A percentile compares a stretch with the other conserved stretches of the same genome.
Conservation (phyloP, 2,888 invertebrate genomes). For the Agrochola circellaris region DNA sequence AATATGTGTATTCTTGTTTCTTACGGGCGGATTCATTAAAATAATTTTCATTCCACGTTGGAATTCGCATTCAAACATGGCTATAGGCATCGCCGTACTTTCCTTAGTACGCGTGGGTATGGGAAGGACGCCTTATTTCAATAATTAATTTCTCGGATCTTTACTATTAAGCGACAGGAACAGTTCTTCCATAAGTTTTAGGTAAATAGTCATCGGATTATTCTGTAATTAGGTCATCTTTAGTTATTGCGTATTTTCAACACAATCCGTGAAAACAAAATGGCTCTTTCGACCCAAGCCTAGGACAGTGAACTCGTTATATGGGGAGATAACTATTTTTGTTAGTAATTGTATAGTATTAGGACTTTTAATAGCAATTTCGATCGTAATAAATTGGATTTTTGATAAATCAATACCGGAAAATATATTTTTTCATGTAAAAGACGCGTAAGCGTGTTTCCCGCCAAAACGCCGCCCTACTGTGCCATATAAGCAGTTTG, state of each 20-base stretch:
- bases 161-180: constrained; percentile 86
- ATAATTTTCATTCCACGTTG: constrained; percentile 88
- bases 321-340: constrained; percentile 86
- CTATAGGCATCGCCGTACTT: constrained; percentile 89
- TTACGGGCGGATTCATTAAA: constrained; percentile 78
- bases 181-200: constrained; percentile 89
- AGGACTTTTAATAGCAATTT: constrained; percentile 62
- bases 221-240: constrained; percentile 86
- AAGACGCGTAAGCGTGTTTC: constrained; percentile 81
- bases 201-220: constrained; percentile 84
- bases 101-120: constrained; percentile 90
- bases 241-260: constrained; percentile 89
- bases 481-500: constrained; percentile 76
- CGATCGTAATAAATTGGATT: constrained; percentile 62
- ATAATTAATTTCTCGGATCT: constrained; percentile 90
- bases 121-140: constrained; percentile 88
- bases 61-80: constrained; percentile 90
- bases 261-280: constrained; percentile 91
- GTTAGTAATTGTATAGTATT: constrained; percentile 69
- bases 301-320: constrained; percentile 90
- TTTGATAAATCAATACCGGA: constrained; percentile 46
- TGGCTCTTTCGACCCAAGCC: constrained; percentile 90
- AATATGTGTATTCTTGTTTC: constrained; percentile 79
- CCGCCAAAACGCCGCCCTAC: constrained; percentile 90
- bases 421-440: constrained; percentile 57